phyloP scores from a whole-genome alignment of 2,797 vertebrate species.

The Myotis myotis region DNA sequence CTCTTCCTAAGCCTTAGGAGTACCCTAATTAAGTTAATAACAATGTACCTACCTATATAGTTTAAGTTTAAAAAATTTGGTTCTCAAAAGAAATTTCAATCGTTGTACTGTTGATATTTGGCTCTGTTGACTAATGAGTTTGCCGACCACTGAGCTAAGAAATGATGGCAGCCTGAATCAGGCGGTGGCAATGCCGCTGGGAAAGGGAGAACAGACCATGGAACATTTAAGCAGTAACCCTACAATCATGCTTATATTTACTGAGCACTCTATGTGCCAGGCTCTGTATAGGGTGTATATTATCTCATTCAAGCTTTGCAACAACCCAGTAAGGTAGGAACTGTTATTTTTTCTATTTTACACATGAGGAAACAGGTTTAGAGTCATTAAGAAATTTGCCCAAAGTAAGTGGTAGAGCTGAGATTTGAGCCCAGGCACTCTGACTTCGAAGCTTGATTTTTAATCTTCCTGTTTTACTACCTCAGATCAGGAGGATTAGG shows the following conservation, averaged over 20 bases:
- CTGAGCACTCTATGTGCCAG: not conserved
- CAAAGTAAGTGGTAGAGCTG: not conserved
- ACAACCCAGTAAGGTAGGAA: not conserved
- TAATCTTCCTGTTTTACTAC: not conserved
- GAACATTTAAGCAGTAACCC: not conserved
- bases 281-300: not conserved
- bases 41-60: no score
- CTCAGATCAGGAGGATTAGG: not conserved
- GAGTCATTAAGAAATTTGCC: not conserved
- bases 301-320: not conserved
- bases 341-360: not conserved
- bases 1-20: no score
- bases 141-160: not conserved
- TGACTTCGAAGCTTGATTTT: not conserved
- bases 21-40: no score
- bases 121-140: no score
- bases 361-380: not conserved
- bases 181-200: not conserved
- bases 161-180: not conserved
- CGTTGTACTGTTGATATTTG: no score
- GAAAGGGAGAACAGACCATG: not conserved
- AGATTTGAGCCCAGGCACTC: not conserved
- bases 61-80: no score
- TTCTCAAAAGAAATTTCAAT: no score
- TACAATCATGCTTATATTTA: not conserved